Evolutionary conservation across 1,140 invertebrate species (phyloP).

Genomic region (Musca vetustissima): DNA sequence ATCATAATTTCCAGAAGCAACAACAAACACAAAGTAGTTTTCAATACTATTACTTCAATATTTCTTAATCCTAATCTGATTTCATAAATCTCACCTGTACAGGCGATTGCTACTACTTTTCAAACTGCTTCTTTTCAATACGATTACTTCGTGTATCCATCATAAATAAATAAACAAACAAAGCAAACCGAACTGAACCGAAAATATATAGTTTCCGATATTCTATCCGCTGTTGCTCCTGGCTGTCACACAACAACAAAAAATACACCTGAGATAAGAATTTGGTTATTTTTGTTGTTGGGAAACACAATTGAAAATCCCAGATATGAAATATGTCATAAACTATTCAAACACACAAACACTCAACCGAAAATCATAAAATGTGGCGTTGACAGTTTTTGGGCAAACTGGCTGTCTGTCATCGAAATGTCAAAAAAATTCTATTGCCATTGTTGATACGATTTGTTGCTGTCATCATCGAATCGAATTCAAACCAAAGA

Average conservation of each 20-base stretch:
- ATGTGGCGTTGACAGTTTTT: constrained; percentile 25
- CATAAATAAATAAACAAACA: too few relatives aligned
- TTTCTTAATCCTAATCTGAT: constrained; percentile 10
- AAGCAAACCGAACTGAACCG: too few relatives aligned
- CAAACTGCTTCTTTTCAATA: too few relatives aligned
- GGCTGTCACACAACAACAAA: too few relatives aligned
- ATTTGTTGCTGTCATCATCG: not conserved
- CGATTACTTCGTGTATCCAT: too few relatives aligned
- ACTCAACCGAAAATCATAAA: not conserved
- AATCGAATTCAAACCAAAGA: not conserved
- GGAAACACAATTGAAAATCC: not conserved
- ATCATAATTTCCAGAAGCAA: not conserved
- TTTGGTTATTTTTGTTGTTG: not conserved
- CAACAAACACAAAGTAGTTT: too few relatives aligned
- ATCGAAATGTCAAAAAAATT: constrained; percentile 17
- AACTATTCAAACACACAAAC: constrained; percentile 3
- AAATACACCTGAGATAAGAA: constrained; percentile 1
- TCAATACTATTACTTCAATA: not conserved
- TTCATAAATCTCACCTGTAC: constrained; percentile 5
- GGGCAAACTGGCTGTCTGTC: constrained; percentile 28
- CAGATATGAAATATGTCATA: constrained; percentile 2
- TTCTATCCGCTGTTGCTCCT: too few relatives aligned
- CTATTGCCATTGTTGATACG: constrained; percentile 7
- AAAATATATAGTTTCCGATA: too few relatives aligned
- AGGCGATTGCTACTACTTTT: too few relatives aligned